Base-by-base conservation (phyloP, 1,140 invertebrate genomes). In the Leucophenga varia region DNA sequence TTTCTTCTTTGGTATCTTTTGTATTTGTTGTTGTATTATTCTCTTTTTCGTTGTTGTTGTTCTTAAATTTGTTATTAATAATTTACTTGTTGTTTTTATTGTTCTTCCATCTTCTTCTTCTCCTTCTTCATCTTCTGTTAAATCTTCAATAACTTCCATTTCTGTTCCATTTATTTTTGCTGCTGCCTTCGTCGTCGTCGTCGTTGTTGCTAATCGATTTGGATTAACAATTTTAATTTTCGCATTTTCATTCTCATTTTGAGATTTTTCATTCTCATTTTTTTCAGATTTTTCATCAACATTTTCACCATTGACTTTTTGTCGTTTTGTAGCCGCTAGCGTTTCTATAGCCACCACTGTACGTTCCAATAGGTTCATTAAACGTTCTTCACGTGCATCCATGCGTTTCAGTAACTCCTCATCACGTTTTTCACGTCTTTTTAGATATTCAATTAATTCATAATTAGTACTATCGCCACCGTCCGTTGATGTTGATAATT, bases 401-500 rank as follows among this genome's bases (percentile, higher is more conserved):
- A 74, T 74, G 1, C 71, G 61, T 36, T 61, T 61, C 14, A 74
- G 57, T 14, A 74, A 45, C 47, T 74, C 67, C 20, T 74, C 71
- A 43, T 74, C 71, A 0, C 71, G 57, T 13, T 72, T 72, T 41
- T 74, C 71, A 2, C 71, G 59, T 4, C 71, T 47, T 49, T 74
- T 74, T 12, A 74, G 54, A 53, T 74, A 74, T 52, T 74, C 71
- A 14, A 74, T 74, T 5, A 74, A 50, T 49, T 74, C 71, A 32
- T 74, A 74, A 38, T 74, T 74, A 34, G 71, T 74, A 42, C 71
- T 74, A n/a, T 74, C 71, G 18, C 36, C 51, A 20, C 65, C 70
- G 28, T 67, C 68, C 0, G 71, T 72, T 5, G 71, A 74, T 2
- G 67, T 74, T 37, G 71, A 74, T 37, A 71, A 16, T 39, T 74